Conservation (phyloP, 2,888 invertebrate species). For the Eupithecia vulgata region DNA sequence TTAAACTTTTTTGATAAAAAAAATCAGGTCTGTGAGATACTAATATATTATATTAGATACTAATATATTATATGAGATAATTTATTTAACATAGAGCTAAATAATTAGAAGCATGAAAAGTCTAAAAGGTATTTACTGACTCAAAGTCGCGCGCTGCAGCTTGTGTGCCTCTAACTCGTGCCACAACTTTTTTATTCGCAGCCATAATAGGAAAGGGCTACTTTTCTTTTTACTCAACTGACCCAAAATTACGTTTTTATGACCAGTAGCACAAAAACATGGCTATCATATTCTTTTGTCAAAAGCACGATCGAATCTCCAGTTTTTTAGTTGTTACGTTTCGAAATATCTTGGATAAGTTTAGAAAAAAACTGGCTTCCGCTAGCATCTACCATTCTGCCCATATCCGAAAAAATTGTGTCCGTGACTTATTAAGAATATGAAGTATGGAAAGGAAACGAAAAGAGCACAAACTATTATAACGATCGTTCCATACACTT, state of each 20-base stretch:
- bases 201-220: constrained; percentile 24
- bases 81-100: background rate
- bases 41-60: no score
- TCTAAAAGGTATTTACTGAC: background rate
- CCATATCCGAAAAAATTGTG: background rate
- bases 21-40: no score
- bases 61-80: no score
- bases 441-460: no score
- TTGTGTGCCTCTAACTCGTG: constrained; percentile 3
- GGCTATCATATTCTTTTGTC: constrained; percentile 35
- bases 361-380: constrained; percentile 12
- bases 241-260: constrained; percentile 11
- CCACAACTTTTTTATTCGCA: background rate
- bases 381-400: background rate
- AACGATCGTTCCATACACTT: no score
- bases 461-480: no score
- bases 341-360: constrained; percentile 41
- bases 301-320: constrained; percentile 30
- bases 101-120: background rate
- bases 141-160: background rate
- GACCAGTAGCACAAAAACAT: constrained; percentile 32
- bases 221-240: constrained; percentile 14
- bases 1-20: no score
- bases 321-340: constrained; percentile 41
- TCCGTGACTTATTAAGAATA: no score